Evolutionary conservation across 2,888 invertebrate genomes (phyloP), one percentile per base, ranked within the genome.

Genomic region (Barypeithes pellucidus): DNA sequence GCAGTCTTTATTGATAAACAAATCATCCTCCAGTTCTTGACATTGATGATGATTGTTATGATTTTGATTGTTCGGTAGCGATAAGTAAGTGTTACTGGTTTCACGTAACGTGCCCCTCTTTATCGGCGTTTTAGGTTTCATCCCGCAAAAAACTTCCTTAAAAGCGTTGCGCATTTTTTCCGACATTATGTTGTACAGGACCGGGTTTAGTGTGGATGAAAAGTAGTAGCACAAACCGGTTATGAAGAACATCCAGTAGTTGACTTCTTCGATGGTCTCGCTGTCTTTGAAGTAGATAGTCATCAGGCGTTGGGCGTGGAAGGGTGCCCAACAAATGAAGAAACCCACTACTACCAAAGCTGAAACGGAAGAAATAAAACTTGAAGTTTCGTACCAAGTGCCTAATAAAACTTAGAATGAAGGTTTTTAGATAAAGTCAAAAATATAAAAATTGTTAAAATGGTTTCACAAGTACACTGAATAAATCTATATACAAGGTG

Each of bases 271-370:
- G 68, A 89, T 87, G 85, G 90, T 92, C 82, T 91, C 88, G 63
- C 88, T 88, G 20, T 90, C 85, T 75, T 89, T 88, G 91, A 79
- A 93, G 84, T 95, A 93, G 79, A 95, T 89, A 84, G 93, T 94
- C 85, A 96, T 91, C 66, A 98, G 88, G 5, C 98, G 89, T 86
- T 98, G 98, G 75, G 94, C 91, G 87, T 98, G 98, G 88, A 97
- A 98, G 29, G 98, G 98, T 0, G 96, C 95, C 97, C 98, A 98
- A 86, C 97, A 97, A 11, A 96, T 88, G 88, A 97, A 97, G 88
- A 98, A 98, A 36, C 95, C 94, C 7, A 97, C 89, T 66, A 98
- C 98, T 20, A 98, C 97, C 2, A 95, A 95, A 78, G 95, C 98
- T 98, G 88, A 12, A 89, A 88, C 67, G 76, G 77, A 77, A 74